phyloP scores from a whole-genome alignment of 2,888 invertebrate species.

The Ormyrus nitidulus region DNA sequence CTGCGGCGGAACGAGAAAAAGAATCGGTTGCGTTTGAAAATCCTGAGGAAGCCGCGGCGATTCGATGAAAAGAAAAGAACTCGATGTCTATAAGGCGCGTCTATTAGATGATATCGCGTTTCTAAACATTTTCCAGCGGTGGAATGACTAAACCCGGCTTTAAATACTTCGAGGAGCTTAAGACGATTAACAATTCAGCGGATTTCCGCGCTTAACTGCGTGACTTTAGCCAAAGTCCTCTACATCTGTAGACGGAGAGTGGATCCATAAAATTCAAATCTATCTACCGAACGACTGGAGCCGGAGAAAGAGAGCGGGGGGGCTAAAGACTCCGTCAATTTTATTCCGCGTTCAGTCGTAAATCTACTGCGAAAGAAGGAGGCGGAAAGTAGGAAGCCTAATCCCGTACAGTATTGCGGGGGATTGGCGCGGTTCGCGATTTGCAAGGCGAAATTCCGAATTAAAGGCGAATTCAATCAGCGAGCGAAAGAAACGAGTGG shows the following conservation, averaged over 20 bases:
- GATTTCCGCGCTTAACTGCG: conserved; percentile 7
- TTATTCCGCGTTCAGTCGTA: conserved; percentile 24
- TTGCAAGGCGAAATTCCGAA: conserved; percentile 30
- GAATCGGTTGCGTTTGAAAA: no score
- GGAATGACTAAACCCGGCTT: neutral
- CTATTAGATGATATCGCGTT: neutral
- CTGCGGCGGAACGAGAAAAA: no score
- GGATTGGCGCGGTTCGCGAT: conserved; percentile 6
- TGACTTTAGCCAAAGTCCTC: conserved; percentile 4
- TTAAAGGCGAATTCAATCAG: conserved; percentile 46
- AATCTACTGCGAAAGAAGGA: conserved; percentile 2
- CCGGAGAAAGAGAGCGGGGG: neutral
- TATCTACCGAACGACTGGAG: conserved; percentile 13
- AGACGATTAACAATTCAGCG: conserved; percentile 18
- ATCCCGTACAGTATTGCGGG: conserved; percentile 15
- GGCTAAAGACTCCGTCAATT: conserved; percentile 1
- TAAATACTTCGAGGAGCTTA: neutral
- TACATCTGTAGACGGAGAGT: neutral
- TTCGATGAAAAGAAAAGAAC: neutral
- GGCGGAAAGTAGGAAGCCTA: conserved; percentile 12
- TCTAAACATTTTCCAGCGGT: neutral
- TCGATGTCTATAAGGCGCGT: neutral
- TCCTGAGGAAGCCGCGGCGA: no score
- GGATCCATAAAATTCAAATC: conserved; percentile 43
- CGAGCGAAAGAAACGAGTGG: neutral